These are phyloP conservation scores for Enhydra lutris DNA, from an alignment of 2,113 vertebrate genomes.

Conservation along the genomic window DNA sequence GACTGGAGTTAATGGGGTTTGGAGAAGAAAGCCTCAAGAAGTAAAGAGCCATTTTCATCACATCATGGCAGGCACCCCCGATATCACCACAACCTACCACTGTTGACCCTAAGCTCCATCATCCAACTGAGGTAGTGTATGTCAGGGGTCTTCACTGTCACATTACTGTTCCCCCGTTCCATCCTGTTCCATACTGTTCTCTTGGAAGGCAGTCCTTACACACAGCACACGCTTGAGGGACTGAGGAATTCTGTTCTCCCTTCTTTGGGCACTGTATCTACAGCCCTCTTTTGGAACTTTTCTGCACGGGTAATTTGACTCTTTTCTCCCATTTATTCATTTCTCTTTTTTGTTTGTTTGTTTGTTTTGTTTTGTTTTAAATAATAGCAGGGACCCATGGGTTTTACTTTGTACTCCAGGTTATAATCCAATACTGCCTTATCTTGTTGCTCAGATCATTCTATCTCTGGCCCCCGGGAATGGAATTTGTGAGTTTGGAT, in stretches of 20 bases:
- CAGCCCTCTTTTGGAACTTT: background rate
- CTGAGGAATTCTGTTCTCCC: background rate
- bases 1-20: background rate
- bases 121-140: background rate
- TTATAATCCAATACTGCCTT: background rate
- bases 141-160: background rate
- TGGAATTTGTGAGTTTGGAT: background rate
- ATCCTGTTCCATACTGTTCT: fast-evolving
- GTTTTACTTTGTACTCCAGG: background rate
- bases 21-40: background rate
- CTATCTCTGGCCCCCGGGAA: background rate
- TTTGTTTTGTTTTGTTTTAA: background rate
- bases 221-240: background rate
- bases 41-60: background rate
- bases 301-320: background rate
- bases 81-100: background rate
- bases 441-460: background rate
- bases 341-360: background rate
- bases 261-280: background rate
- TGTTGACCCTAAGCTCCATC: background rate
- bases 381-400: background rate
- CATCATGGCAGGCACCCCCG: background rate
- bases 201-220: background rate
- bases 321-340: background rate
- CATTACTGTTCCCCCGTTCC: fast-evolving